Conservation (phyloP, 2,888 invertebrate species). For the Drosophila acutilabella region DNA sequence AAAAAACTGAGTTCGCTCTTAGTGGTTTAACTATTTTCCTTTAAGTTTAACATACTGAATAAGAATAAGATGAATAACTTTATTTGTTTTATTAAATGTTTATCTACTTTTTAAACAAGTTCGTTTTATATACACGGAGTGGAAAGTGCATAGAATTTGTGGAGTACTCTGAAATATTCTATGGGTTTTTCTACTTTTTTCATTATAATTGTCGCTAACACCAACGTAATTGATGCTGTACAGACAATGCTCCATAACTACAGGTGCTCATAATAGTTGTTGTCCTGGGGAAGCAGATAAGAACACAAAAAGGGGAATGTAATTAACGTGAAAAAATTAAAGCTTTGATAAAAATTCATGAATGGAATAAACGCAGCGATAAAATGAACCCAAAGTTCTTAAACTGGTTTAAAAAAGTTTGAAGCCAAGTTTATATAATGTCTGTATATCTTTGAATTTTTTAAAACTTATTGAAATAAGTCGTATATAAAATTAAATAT, state of each 20-base stretch:
- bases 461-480: no score
- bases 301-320: conserved; percentile 6
- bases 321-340: conserved; percentile 21
- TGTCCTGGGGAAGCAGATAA: background rate
- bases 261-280: conserved; percentile 40
- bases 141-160: background rate
- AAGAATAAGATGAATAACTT: background rate
- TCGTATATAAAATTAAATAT: no score
- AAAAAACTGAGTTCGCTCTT: no score
- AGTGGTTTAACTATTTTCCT: no score
- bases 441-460: no score
- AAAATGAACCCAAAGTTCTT: background rate
- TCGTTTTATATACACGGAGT: no score
- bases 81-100: background rate
- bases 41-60: no score
- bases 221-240: conserved; percentile 54
- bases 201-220: conserved; percentile 50
- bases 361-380: background rate
- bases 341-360: conserved; percentile 17
- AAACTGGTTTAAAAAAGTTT: background rate
- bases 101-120: background rate
- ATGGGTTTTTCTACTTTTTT: conserved; percentile 23
- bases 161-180: background rate
- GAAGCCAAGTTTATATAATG: background rate
- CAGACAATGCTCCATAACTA: conserved; percentile 36